phyloP scores from a whole-genome alignment of 2,797 vertebrate genomes.

The Hyperoplus immaculatus region DNA sequence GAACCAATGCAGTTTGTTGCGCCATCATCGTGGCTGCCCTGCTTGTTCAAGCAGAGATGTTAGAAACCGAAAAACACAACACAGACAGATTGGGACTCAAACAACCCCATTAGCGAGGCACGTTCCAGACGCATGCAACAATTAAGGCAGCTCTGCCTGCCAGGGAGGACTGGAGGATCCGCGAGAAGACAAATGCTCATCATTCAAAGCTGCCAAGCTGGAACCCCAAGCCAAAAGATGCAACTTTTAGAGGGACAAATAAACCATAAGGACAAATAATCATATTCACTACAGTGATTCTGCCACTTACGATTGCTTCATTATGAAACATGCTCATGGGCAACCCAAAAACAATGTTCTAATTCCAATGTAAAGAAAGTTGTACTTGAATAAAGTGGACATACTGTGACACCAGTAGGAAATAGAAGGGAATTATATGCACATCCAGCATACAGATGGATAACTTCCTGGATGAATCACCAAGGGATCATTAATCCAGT shows the following conservation, averaged over 20 bases:
- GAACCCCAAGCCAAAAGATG: conserved; percentile 58
- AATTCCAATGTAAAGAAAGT: conserved; percentile 22
- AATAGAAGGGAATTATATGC: not conserved
- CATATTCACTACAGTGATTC: conserved; percentile 29
- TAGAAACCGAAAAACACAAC: conserved; percentile 37
- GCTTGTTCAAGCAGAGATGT: conserved; percentile 45
- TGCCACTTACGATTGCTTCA: conserved; percentile 39
- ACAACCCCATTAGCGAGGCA: conserved; percentile 65
- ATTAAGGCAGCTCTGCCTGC: conserved; percentile 65
- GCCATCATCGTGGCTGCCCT: conserved; percentile 57
- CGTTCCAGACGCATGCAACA: conserved; percentile 72
- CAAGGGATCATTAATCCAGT: conserved; percentile 2
- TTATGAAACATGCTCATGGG: conserved; percentile 32
- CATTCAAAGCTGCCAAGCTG: conserved; percentile 61
- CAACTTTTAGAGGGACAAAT: conserved; percentile 46
- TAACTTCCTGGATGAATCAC: conserved; percentile 32
- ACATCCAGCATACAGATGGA: conserved; percentile 27
- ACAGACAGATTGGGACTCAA: conserved; percentile 60
- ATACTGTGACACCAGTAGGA: conserved; percentile 9
- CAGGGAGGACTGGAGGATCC: conserved; percentile 64
- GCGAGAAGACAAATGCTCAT: conserved; percentile 62
- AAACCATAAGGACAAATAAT: conserved; percentile 40
- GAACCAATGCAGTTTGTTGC: conserved; percentile 52
- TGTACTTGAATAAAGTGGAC: conserved; percentile 31
- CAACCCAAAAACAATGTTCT: conserved; percentile 10